phyloP scores from a whole-genome alignment of 2,888 invertebrate species.

The Agrochola circellaris region DNA sequence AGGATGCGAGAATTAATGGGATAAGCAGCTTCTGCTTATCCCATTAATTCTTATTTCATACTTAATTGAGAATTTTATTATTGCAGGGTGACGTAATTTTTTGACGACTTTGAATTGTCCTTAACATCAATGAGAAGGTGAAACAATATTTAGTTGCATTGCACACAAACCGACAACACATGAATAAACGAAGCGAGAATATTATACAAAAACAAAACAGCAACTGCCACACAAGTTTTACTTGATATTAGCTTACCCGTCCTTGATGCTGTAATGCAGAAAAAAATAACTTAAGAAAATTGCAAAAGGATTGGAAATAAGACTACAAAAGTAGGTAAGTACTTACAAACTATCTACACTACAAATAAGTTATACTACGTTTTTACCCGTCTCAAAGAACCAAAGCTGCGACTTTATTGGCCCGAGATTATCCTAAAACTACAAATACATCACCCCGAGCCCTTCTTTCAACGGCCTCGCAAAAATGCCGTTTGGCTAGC shows the following conservation, averaged over 20 bases:
- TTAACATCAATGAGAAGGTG: neutral
- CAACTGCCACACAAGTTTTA: slow-evolving; percentile 31
- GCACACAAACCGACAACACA: slow-evolving; percentile 18
- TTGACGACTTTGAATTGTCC: neutral
- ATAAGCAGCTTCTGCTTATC: too few species aligned
- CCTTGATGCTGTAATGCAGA: slow-evolving; percentile 35
- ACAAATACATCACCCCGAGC: neutral
- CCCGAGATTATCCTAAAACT: neutral
- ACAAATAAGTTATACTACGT: neutral
- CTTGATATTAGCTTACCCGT: slow-evolving; percentile 33
- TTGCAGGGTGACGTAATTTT: neutral
- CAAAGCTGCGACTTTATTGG: neutral
- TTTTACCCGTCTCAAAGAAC: neutral
- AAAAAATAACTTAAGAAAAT: slow-evolving; percentile 27
- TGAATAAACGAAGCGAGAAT: neutral
- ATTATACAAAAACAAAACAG: neutral
- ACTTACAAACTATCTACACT: neutral
- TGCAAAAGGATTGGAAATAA: slow-evolving; percentile 8
- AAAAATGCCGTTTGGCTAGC: neutral
- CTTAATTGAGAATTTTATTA: neutral
- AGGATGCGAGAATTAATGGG: too few species aligned
- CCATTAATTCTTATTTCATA: neutral
- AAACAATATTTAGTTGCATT: slow-evolving; percentile 17
- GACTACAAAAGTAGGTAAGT: neutral
- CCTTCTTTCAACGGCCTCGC: neutral